Conservation (phyloP, 2,113 vertebrate genomes). For the Ornithorhynchus anatinus region DNA sequence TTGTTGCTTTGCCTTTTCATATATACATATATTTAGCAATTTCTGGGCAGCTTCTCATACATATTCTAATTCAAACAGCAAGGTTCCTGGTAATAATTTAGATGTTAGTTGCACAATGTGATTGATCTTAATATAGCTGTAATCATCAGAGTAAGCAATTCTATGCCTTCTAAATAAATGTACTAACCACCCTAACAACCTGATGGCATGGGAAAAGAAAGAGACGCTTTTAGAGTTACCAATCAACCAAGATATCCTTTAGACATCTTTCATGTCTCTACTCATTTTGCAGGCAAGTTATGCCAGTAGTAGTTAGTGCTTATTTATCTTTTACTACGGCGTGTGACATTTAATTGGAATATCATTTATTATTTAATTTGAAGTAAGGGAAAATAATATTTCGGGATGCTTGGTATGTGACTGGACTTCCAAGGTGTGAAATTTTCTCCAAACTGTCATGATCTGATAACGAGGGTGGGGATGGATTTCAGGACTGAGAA, state of each 20-base stretch:
- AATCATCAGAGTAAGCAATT: conserved; percentile 11
- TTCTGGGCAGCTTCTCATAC: conserved; percentile 66
- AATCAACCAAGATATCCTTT: neutral
- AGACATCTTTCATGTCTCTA: accelerated
- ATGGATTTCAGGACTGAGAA: no score
- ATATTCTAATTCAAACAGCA: conserved; percentile 55
- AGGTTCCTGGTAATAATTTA: conserved; percentile 18
- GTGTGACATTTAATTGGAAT: no score
- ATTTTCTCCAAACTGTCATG: no score
- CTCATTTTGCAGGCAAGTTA: neutral
- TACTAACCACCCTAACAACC: neutral
- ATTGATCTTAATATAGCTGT: conserved; percentile 41
- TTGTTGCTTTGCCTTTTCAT: conserved; percentile 13
- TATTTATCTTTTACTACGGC: no score
- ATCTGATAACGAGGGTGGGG: no score
- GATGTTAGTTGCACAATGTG: conserved; percentile 44
- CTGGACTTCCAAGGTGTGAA: no score
- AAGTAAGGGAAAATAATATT: no score
- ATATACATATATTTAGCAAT: conserved; percentile 28
- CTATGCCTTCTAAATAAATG: conserved; percentile 10
- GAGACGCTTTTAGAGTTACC: neutral
- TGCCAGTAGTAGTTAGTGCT: no score
- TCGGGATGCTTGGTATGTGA: no score
- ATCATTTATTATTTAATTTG: no score
- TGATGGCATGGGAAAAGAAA: neutral